These are phyloP conservation scores for Chymomyza procnemis DNA, from an alignment of 2,888 invertebrate genomes.

Conservation along the genomic window DNA sequence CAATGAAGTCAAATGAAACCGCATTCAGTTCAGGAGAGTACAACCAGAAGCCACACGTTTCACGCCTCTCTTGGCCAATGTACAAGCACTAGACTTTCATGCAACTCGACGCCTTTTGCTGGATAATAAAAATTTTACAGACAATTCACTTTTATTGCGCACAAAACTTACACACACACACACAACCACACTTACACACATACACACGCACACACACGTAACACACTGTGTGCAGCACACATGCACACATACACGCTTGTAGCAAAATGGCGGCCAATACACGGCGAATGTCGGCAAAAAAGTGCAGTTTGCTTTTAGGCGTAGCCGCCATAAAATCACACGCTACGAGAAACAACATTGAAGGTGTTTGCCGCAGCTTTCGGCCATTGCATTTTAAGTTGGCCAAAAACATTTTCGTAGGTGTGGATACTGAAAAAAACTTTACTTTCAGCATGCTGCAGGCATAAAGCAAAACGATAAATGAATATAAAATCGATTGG, in stretches of 20 bases:
- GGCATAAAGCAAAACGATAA: constrained; percentile 22
- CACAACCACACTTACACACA: background rate
- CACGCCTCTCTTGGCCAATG: background rate
- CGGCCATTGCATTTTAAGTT: background rate
- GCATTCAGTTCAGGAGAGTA: background rate
- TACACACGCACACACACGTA: background rate
- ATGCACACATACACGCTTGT: background rate
- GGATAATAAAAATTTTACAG: constrained; percentile 51
- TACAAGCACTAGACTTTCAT: constrained; percentile 3
- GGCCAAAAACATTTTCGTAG: constrained; percentile 24
- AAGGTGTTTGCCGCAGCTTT: constrained; percentile 27
- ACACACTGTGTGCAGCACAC: background rate
- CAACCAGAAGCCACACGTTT: background rate
- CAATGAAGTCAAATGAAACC: constrained; percentile 30
- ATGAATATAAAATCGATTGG: constrained; percentile 48
- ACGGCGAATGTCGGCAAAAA: background rate
- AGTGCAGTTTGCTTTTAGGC: constrained; percentile 39
- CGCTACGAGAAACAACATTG: constrained; percentile 4
- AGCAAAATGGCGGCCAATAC: background rate
- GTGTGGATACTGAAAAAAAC: constrained; percentile 8
- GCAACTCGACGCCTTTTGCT: constrained; percentile 9
- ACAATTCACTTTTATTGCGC: constrained; percentile 58
- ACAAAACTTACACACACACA: background rate
- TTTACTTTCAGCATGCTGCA: background rate
- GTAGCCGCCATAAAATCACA: constrained; percentile 22